phyloP scores from a whole-genome alignment of 2,888 invertebrate genomes.

The Melanostoma scalare region DNA sequence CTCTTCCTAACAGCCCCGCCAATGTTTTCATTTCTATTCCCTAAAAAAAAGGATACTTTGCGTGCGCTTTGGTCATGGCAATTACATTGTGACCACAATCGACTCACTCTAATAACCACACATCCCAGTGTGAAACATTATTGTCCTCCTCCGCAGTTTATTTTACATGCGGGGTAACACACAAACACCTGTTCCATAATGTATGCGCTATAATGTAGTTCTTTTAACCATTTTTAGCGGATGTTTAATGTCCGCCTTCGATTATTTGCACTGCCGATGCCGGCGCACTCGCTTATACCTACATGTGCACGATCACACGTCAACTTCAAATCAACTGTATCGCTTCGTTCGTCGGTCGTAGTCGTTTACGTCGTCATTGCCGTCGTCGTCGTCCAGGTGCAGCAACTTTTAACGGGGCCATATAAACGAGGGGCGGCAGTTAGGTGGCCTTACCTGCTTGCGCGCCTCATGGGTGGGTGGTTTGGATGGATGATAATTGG shows the following conservation, averaged over 20 bases:
- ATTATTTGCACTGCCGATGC: constrained; percentile 55
- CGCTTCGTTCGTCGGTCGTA: constrained; percentile 13
- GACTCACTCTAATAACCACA: constrained; percentile 59
- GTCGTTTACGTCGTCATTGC: neutral
- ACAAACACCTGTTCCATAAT: constrained; percentile 67
- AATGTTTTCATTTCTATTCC: constrained; percentile 10
- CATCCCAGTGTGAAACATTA: constrained; percentile 44
- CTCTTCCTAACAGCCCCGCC: no score
- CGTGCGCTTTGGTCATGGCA: constrained; percentile 55
- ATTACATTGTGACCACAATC: constrained; percentile 59
- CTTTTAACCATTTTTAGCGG: constrained; percentile 62
- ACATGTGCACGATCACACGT: constrained; percentile 69
- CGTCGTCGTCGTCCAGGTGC: constrained; percentile 39
- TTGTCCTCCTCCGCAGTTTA: constrained; percentile 46
- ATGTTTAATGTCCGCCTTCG: constrained; percentile 70
- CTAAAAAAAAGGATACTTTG: constrained; percentile 40
- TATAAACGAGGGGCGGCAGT: constrained; percentile 10
- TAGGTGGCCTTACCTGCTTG: constrained; percentile 28
- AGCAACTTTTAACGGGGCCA: constrained; percentile 32
- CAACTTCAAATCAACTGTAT: constrained; percentile 65
- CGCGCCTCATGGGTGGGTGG: constrained; percentile 50
- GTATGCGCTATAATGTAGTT: constrained; percentile 49
- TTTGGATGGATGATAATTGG: constrained; percentile 64
- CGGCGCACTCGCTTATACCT: neutral
- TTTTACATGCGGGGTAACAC: constrained; percentile 35